phyloP scores from a whole-genome alignment of 2,888 invertebrate species.

The Thyatira batis region DNA sequence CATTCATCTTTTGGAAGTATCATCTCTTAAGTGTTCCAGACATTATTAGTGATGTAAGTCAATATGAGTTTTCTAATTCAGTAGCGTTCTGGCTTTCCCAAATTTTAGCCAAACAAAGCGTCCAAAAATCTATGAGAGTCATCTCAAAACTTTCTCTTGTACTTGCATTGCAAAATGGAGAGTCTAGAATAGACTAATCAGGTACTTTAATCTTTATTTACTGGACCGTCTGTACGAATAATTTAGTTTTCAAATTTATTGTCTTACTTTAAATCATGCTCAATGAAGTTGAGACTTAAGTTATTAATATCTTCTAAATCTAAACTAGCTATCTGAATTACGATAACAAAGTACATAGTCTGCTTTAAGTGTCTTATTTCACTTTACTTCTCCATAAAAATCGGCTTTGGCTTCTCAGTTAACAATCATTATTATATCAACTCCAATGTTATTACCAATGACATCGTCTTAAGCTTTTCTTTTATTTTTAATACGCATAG shows the following conservation, averaged over 20 bases:
- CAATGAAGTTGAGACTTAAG: conserved; percentile 43
- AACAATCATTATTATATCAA: conserved; percentile 37
- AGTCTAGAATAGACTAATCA: conserved; percentile 67
- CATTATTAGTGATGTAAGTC: background rate
- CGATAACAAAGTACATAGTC: too few species aligned
- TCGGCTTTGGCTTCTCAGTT: conserved; percentile 18
- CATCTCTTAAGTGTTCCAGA: background rate
- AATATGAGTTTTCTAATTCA: background rate
- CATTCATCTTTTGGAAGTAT: background rate
- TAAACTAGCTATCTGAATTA: background rate
- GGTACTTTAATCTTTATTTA: conserved; percentile 79
- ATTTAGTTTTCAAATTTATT: conserved; percentile 72
- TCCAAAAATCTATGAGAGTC: conserved; percentile 61
- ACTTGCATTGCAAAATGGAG: conserved; percentile 45
- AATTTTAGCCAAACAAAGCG: conserved; percentile 30
- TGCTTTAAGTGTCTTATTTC: background rate
- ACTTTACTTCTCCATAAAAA: background rate
- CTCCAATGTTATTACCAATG: conserved; percentile 45
- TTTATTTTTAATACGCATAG: conserved; percentile 61
- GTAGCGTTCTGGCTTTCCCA: conserved; percentile 21
- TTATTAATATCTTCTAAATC: conserved; percentile 13
- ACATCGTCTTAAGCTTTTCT: conserved; percentile 46
- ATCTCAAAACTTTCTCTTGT: conserved; percentile 70
- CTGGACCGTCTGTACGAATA: conserved; percentile 63
- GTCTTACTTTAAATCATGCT: conserved; percentile 63